Base-by-base conservation (phyloP, 1,140 invertebrate species). In the Sarcophaga peregrina region DNA sequence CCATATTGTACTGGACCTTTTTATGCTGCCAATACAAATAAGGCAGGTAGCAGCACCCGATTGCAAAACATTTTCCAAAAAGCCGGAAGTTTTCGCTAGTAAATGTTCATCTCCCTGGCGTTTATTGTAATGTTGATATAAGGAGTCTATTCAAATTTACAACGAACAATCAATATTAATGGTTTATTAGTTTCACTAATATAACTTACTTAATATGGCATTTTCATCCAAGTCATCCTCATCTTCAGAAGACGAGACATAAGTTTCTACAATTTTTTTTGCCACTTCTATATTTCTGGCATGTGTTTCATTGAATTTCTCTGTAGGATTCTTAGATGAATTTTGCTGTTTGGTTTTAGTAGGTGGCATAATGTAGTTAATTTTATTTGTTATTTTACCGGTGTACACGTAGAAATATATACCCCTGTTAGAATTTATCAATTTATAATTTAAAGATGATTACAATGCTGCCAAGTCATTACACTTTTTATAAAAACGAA, bases 21-120 rank as follows among this genome's bases (percentile, higher is more conserved):
- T 97, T 0, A 98, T 94, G 84, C 95, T 94, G 75, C 95, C 96
- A 90, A 98, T 98, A 86, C 97, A 99, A 87, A 99, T 96, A 5
- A 98, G 92, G 90, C 97, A 98, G 54, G 96, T 95, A 5, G 94
- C 94, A 48, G 95, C 93, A 6, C 96, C 95, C 68, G 95, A 94
- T 87, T 95, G 93, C 84, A 97, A 93, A 0, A 93, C 92, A 87
- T 96, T 95, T 86, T 95, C 93, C 50, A 97, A 88, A 87, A 95
- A 94, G 17, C 93, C 93, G 83, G 94, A 92, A 7, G 95, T 95
- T 90, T 93, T 92, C 78, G 91, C 91, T 3, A 92, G 86, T 87
- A 93, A 91, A 48, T n/a, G 83, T 50, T 17, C 75, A 0, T 15
- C 83, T 82, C 8, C 74, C 10, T 17, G 25, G 20, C 54, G 45